These are phyloP conservation scores for Atlantisia rogersi DNA, from an alignment of 2,113 vertebrate species.

Conservation along the genomic window DNA sequence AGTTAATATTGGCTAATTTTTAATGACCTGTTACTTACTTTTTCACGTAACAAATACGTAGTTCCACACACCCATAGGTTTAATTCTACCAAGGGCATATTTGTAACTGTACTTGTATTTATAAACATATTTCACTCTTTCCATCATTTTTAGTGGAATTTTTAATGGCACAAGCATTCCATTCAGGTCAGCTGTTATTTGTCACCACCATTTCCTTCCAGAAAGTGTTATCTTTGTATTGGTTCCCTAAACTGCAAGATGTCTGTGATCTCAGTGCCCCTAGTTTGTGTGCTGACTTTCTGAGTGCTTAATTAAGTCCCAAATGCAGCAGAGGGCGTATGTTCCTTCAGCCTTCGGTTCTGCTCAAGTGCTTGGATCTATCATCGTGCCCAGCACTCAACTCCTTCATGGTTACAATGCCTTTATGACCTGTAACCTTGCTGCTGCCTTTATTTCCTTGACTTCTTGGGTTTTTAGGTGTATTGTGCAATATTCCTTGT, in stretches of 20 bases:
- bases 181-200: no score
- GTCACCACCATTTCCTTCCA: not conserved
- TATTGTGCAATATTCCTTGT: not conserved
- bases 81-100: not conserved
- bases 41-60: not conserved
- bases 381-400: not conserved
- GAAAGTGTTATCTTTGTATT: not conserved
- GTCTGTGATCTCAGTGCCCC: not conserved
- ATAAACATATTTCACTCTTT: not conserved
- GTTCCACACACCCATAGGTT: not conserved
- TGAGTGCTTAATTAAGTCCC: not conserved
- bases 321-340: not conserved
- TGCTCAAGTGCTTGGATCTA: accelerated
- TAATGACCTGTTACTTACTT: not conserved
- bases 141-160: not conserved
- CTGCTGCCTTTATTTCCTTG: not conserved
- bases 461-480: not conserved
- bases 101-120: not conserved
- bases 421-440: not conserved
- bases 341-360: not conserved
- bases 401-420: not conserved
- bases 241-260: not conserved
- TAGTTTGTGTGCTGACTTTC: not conserved
- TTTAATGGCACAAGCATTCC: no score
- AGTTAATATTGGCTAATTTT: not conserved